These are phyloP conservation scores for Acanthisitta chloris DNA, from an alignment of 2,113 vertebrate genomes.

Conservation along the genomic window DNA sequence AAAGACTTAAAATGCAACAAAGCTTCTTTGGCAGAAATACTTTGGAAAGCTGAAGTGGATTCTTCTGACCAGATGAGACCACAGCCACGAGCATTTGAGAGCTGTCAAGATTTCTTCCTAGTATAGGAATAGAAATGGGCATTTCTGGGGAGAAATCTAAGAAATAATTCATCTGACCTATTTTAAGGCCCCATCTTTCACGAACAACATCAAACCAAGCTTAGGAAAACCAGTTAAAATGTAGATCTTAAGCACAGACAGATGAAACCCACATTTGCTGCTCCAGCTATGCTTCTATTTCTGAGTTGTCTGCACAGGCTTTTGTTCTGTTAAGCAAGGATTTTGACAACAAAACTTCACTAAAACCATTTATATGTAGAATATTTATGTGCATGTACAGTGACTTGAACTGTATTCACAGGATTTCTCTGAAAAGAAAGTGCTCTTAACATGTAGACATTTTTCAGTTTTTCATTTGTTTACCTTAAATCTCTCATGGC, in stretches of 20 bases:
- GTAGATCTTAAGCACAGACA: neutral
- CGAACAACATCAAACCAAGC: neutral
- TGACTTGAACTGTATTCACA: neutral
- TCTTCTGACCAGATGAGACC: neutral
- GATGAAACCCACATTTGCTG: neutral
- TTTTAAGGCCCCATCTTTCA: neutral
- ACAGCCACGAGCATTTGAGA: neutral
- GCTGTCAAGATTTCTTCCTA: neutral
- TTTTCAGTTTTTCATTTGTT: neutral
- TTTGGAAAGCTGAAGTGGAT: neutral
- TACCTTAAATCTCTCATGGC: neutral
- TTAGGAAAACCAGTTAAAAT: neutral
- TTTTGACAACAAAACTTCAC: neutral
- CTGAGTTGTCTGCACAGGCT: neutral
- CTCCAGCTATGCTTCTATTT: neutral
- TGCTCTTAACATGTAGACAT: neutral
- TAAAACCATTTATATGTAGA: neutral
- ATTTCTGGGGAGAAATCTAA: neutral
- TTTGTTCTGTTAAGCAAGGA: neutral
- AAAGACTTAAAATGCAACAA: neutral
- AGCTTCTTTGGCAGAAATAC: neutral
- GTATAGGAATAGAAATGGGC: neutral
- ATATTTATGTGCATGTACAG: neutral
- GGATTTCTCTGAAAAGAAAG: neutral
- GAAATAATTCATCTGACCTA: neutral